Conservation (phyloP, 2,797 vertebrate genomes). For the Myiotriccus ornatus region DNA sequence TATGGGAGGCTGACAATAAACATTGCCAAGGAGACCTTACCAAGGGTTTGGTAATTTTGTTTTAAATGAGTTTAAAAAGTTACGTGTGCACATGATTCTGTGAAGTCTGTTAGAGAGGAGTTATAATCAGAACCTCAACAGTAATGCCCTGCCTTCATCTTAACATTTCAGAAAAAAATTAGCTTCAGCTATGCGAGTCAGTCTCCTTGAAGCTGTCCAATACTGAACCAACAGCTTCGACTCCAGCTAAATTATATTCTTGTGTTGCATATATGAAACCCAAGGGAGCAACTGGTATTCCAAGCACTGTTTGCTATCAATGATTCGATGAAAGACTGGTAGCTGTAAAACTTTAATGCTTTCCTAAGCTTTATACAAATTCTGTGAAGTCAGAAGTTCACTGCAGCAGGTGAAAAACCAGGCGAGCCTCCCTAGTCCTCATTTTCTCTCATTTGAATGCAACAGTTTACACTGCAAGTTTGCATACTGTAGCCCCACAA, state of each 20-base stretch:
- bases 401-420: slow-evolving; percentile 64
- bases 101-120: background rate
- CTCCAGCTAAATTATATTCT: slow-evolving; percentile 52
- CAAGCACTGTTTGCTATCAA: slow-evolving; percentile 24
- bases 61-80: background rate
- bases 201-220: background rate
- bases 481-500: background rate
- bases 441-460: slow-evolving; percentile 43
- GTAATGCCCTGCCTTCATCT: background rate
- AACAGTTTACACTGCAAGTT: slow-evolving; percentile 9
- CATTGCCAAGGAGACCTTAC: background rate
- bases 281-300: slow-evolving; percentile 45
- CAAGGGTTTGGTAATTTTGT: background rate
- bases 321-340: slow-evolving; percentile 35
- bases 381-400: slow-evolving; percentile 60
- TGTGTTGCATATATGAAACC: slow-evolving; percentile 46
- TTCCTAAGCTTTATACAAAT: slow-evolving; percentile 30
- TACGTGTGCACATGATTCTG: background rate
- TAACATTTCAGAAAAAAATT: background rate
- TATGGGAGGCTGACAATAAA: background rate
- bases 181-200: background rate
- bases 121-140: background rate
- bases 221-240: background rate
- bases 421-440: background rate
- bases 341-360: slow-evolving; percentile 47